Percentiles rank a stretch among this genome's conserved stretches.
These are phyloP conservation scores for Rallus limicola DNA, from an alignment of 2,113 vertebrate species.

Conservation along the genomic window DNA sequence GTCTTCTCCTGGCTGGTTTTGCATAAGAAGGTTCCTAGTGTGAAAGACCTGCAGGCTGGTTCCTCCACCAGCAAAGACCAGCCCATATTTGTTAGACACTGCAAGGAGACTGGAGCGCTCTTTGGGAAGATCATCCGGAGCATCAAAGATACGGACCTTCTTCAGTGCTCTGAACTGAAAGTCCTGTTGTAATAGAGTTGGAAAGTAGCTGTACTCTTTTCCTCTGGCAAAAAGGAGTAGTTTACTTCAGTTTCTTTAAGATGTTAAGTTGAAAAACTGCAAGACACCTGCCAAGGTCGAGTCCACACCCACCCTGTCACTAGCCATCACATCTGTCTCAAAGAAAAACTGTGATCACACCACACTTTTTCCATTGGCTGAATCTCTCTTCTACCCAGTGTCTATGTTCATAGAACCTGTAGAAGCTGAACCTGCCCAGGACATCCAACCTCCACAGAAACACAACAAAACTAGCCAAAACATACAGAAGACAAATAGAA, in stretches of 20 bases:
- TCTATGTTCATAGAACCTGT: not conserved
- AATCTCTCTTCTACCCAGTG: not conserved
- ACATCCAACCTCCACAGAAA: not conserved
- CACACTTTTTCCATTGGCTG: not conserved
- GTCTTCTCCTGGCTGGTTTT: conserved; percentile 83
- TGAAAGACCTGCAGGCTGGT: conserved; percentile 84
- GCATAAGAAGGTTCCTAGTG: conserved; percentile 83
- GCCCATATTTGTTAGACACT: conserved; percentile 91
- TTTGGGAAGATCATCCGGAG: conserved; percentile 82
- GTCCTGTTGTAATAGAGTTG: conserved; percentile 78
- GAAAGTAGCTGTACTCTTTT: not conserved
- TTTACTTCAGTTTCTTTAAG: not conserved
- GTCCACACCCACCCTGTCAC: not conserved
- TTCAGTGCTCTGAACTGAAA: conserved; percentile 96
- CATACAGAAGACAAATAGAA: not conserved
- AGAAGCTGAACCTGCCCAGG: not conserved
- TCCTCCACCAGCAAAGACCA: conserved; percentile 85
- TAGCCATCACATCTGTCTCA: not conserved
- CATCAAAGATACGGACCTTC: conserved; percentile 87
- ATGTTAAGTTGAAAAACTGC: not conserved
- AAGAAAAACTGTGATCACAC: not conserved
- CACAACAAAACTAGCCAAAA: not conserved
- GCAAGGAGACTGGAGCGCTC: conserved; percentile 87
- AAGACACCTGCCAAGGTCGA: not conserved
- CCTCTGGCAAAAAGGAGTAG: not conserved